Conservation (phyloP, 2,797 vertebrate species). For the Sebastes miniatus region DNA sequence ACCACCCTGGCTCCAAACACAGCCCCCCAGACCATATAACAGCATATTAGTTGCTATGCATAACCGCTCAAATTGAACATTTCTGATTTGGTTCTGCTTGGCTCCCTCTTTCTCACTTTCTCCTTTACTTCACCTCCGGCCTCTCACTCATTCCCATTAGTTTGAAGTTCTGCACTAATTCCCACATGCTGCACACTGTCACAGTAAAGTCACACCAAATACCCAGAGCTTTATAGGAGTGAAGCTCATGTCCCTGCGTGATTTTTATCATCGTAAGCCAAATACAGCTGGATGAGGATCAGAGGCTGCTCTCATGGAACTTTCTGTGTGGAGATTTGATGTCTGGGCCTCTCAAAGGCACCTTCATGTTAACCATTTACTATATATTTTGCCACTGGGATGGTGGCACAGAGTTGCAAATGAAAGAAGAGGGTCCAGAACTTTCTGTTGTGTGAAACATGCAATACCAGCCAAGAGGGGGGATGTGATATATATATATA, state of each 20-base stretch:
- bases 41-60: slow-evolving; percentile 66
- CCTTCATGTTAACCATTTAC: slow-evolving; percentile 21
- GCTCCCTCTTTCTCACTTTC: slow-evolving; percentile 12
- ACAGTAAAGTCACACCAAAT: slow-evolving; percentile 51
- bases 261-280: slow-evolving; percentile 66
- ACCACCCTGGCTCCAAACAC: slow-evolving; percentile 72
- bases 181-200: slow-evolving; percentile 41
- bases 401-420: slow-evolving; percentile 8
- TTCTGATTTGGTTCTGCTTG: slow-evolving; percentile 59
- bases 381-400: neutral
- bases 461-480: neutral
- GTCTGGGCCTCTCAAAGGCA: slow-evolving; percentile 32
- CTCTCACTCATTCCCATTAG: slow-evolving; percentile 33
- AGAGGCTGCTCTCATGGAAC: slow-evolving; percentile 45
- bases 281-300: slow-evolving; percentile 64
- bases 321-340: slow-evolving; percentile 37
- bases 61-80: slow-evolving; percentile 62
- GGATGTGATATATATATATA: slow-evolving; percentile 8
- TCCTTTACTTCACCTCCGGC: neutral
- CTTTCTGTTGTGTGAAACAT: neutral
- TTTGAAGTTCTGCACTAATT: slow-evolving; percentile 46
- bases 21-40: slow-evolving; percentile 67
- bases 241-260: slow-evolving; percentile 41
- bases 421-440: slow-evolving; percentile 1
- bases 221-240: slow-evolving; percentile 34